Base-by-base conservation (phyloP, 2,888 invertebrate genomes). In the Dinocampus coccinellae region DNA sequence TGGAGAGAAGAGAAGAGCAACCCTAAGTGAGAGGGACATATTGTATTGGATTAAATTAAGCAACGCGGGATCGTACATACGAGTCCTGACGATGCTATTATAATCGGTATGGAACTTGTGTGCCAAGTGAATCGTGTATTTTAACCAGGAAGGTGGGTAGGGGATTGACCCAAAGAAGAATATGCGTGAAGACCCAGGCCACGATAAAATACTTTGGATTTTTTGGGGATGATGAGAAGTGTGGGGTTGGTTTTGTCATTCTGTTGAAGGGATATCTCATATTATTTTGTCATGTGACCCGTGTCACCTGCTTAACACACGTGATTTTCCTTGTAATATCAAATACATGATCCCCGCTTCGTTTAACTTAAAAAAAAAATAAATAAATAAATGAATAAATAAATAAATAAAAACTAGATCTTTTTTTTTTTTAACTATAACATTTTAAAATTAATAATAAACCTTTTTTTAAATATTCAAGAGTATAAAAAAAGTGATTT, bases 11-110 rank as follows among this genome's bases (percentile, higher is more conserved):
- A 47, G 36, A 58, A 64, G 70, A 47, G 69, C 29, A 57, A 53
- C 69, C 67, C 69, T 73, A 71, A 74, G 69, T 69, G 69, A 73
- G 73, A 74, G 77, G 79, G 79, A 82, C 87, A 86, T 85, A 87
- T 85, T 85, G 83, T 84, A 85, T 85, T 86, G 85, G 85, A 86
- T 87, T 87, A 85, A 87, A 85, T 86, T 85, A 85, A 86, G 81
- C 84, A 77, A 76, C 77, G 80, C 80, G 76, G 74, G 75, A 78
- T 75, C 79, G 75, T 76, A 70, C 75, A 77, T 77, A 74, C 69
- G 76, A 70, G 73, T 75, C 70, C 64, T 70, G 70, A 74, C 69
- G 72, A 79, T 79, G 78, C 75, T 73, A 80, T 78, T 82, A 83
- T 84, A 83, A 83, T 80, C 73, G 70, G 61, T 81, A 81, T 79